These are phyloP conservation scores for Coptotermes formosanus DNA, from an alignment of 1,140 invertebrate species.

Conservation along the genomic window DNA sequence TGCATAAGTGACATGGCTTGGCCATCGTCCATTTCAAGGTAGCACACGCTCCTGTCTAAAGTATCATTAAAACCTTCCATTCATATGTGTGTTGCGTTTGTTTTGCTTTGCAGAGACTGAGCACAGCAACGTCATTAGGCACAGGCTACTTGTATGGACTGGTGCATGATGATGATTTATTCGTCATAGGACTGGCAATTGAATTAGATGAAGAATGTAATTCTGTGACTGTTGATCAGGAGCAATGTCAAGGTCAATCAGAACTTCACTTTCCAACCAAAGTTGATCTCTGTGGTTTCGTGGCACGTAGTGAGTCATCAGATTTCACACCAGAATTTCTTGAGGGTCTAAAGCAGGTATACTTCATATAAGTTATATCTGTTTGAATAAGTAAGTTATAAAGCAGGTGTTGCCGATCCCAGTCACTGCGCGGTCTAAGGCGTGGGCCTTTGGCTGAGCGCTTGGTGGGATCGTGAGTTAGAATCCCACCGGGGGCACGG, in stretches of 20 bases:
- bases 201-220: not conserved
- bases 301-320: conserved; percentile 4
- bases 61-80: too few relatives aligned
- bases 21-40: too few relatives aligned
- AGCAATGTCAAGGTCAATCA: not conserved
- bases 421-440: too few relatives aligned
- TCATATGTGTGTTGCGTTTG: too few relatives aligned
- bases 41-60: too few relatives aligned
- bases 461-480: too few relatives aligned
- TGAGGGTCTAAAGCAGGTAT: conserved; percentile 12
- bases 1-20: too few relatives aligned
- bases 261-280: not conserved
- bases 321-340: conserved; percentile 27
- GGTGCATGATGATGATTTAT: conserved; percentile 60
- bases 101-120: conserved; percentile 54
- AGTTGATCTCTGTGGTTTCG: not conserved
- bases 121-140: conserved; percentile 54
- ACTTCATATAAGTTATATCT: too few relatives aligned
- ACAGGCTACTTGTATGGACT: conserved; percentile 71
- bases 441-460: too few relatives aligned
- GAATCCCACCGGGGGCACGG: too few relatives aligned
- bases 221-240: not conserved
- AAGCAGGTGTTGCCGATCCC: too few relatives aligned
- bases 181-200: not conserved
- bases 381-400: too few relatives aligned